Evolutionary conservation across 2,113 vertebrate genomes (phyloP).

Genomic region (Mirounga angustirostris): DNA sequence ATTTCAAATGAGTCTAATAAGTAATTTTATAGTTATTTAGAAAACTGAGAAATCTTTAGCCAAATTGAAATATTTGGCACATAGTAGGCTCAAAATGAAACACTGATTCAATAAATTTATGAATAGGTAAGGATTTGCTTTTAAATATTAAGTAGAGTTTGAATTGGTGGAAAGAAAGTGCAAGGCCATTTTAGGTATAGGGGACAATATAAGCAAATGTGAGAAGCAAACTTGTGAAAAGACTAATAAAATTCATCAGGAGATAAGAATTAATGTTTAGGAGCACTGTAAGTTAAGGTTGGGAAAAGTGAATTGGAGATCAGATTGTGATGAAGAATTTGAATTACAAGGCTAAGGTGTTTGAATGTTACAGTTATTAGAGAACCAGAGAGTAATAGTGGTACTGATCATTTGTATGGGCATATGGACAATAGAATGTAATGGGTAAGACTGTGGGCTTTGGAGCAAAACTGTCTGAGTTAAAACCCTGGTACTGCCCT

Average conservation of each 20-base stretch:
- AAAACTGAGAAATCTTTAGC: neutral
- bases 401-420: neutral
- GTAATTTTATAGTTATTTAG: slow-evolving; percentile 34
- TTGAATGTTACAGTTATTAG: neutral
- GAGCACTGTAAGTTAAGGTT: neutral
- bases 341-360: neutral
- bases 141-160: slow-evolving; percentile 41
- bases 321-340: slow-evolving; percentile 21
- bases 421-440: neutral
- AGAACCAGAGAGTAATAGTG: neutral
- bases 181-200: neutral
- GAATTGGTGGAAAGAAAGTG: neutral
- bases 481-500: neutral
- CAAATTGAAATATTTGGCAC: slow-evolving; percentile 9
- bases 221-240: slow-evolving; percentile 25
- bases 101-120: neutral
- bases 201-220: neutral
- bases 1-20: slow-evolving; percentile 29
- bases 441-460: neutral
- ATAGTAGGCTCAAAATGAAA: neutral
- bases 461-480: slow-evolving; percentile 7
- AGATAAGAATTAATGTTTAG: neutral
- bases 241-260: neutral
- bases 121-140: slow-evolving; percentile 5
- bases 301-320: neutral